Evolutionary conservation across 2,113 vertebrate genomes (phyloP).

Genomic region (Vombatus ursinus): DNA sequence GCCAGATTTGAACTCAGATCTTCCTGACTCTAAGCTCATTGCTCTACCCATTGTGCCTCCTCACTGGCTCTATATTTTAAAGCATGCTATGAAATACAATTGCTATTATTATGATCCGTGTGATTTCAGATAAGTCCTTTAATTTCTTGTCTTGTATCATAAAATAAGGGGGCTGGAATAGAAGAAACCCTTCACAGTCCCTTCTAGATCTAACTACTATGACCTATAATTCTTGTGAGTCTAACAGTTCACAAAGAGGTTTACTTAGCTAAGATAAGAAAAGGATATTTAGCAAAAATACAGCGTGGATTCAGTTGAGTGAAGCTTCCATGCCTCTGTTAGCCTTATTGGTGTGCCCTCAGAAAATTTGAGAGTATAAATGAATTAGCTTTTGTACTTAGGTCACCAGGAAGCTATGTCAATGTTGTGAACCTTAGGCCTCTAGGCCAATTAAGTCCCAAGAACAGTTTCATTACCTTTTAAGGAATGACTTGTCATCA

Average conservation of each 20-base stretch:
- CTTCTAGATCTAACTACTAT: not conserved
- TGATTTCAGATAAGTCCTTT: too few relatives aligned
- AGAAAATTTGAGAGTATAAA: not conserved
- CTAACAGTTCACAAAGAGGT: not conserved
- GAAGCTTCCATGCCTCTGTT: not conserved
- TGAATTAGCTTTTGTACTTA: not conserved
- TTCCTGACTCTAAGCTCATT: not conserved
- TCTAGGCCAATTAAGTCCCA: not conserved
- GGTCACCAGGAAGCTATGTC: not conserved
- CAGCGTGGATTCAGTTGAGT: not conserved
- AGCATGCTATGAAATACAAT: too few relatives aligned
- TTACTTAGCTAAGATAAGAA: not conserved
- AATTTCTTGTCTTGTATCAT: not conserved
- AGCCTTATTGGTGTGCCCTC: not conserved
- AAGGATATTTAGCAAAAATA: not conserved
- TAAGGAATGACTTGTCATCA: not conserved
- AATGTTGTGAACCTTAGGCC: not conserved
- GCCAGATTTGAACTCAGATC: not conserved
- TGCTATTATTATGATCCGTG: too few relatives aligned
- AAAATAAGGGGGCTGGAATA: not conserved
- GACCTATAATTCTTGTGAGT: not conserved
- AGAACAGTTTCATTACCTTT: not conserved
- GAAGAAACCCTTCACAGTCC: not conserved
- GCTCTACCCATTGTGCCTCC: not conserved
- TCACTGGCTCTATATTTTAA: too few relatives aligned